Evolutionary conservation across 2,888 invertebrate species (phyloP), one percentile per base, ranked within the genome.

Genomic region (Pseudococcus jackbeardsleyi): DNA sequence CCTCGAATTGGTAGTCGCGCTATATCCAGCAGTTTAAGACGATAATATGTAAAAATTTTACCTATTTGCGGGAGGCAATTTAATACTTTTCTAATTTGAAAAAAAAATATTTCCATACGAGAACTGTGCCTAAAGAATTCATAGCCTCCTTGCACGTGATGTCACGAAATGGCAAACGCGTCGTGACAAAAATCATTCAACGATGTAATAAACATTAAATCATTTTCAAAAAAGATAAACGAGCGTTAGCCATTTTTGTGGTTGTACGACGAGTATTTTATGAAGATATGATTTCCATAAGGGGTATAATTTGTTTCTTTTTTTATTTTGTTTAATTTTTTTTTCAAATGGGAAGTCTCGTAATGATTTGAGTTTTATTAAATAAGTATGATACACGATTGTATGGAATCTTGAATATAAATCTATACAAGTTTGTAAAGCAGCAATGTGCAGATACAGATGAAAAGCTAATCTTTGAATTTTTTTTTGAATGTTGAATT

Each of bases 171-270:
- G 54, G 59, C 85, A 59, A 54, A 85, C 64, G 59, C 39, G 85
- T 85, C 85, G 85, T 85, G 85, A 85, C 85, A 85, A 85, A 85
- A 85, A 85, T 85, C 85, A 85, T 59, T 42, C 59, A 85, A 42
- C 54, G 54, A 64, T 64, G 85, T 22, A 85, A 42, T 59, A 85
- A 54, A 59, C 85, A 42, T 59, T 85, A 85, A 85, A 85, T 85
- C 85, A 64, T 82, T 82, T 82, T 82, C 79, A 82, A 46, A 46
- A 46, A 46, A 82, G 46, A 82, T 82, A 19, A 17, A 82, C 79
- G 79, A 82, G 79, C 46, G 79, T 82, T 82, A 82, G 79, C 33
- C 79, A 19, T 82, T 82, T 82, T 82, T 42, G 42, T 46, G 46
- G 64, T 42, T 19, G 79, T 46, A 33, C 46, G 46, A 82, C 26